Base-by-base conservation (phyloP, 2,797 vertebrate species). In the Oreortyx pictus region DNA sequence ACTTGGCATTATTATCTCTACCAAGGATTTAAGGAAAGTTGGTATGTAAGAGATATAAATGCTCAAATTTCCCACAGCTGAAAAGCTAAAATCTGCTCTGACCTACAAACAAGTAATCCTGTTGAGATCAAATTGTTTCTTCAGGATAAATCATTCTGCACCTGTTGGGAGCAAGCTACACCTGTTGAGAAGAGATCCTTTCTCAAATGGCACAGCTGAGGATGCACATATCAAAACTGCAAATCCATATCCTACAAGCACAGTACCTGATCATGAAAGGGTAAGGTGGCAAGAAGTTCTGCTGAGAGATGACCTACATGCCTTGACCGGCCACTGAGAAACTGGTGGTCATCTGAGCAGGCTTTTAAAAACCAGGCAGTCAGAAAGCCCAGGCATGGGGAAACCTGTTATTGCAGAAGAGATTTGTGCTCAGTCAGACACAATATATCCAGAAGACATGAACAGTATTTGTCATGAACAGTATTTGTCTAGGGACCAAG, bases 221-320 rank as follows among this genome's bases (percentile, higher is more conserved):
- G 19, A 35, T 80, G 46, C 66, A 31, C 33, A 31, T 41, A 86
- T 49, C 49, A 74, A 62, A 76, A 90, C 57, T 59, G 72, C 41
- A 88, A 66, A 81, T 78, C 46, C 9, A 31, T n/a, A 60, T 88
- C 62, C 56, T 88, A 17, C 41, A 74, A 94, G 54, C 29, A 43
- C 25, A 54, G 23, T 39, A 9, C 46, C 23, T 29, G 49, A 61
- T 47, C 2, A 0, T 73, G 57, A 87, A 31, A 85, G 20, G 0
- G 0, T 75, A 73, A 86, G 43, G 61, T 9, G 5, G 16, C 90
- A 60, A 22, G 14, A 77, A 84, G 23, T 74, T 65, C 57, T 44
- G 11, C 74, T 88, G 88, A 41, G 78, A 93, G 12, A 31, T 57
- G 14, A 9, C 37, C 91, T 76, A 37, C 41, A 33, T 84, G 77